Conservation (phyloP, 2,797 vertebrate genomes). For the Coregonus ussuriensis region DNA sequence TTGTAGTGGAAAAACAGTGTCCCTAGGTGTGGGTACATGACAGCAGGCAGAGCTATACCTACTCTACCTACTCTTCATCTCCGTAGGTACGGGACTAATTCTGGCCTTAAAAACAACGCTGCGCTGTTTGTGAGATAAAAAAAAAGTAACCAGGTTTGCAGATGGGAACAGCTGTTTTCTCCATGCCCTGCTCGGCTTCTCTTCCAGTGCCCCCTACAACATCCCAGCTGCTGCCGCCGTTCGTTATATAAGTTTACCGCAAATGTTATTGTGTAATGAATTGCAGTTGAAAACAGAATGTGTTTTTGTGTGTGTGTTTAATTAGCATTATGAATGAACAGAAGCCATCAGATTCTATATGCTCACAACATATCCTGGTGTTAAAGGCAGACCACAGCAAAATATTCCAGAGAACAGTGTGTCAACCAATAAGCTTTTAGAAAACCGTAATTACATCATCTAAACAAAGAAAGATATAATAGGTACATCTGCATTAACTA, state of each 20-base stretch:
- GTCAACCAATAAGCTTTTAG: conserved; percentile 38
- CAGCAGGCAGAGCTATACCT: neutral
- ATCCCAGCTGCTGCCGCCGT: conserved; percentile 1
- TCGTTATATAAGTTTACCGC: neutral
- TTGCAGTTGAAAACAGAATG: conserved; percentile 1
- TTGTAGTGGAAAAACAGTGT: neutral
- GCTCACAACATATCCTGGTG: neutral
- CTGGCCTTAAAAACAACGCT: neutral
- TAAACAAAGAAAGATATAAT: neutral
- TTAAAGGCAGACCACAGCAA: neutral
- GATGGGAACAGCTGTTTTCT: conserved; percentile 1
- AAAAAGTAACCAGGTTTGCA: neutral
- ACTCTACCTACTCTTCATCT: neutral
- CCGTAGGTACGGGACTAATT: neutral
- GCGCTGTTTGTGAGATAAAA: neutral
- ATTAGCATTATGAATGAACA: neutral
- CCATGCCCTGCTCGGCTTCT: neutral
- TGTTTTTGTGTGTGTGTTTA: conserved; percentile 27
- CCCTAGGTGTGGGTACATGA: neutral
- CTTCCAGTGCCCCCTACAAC: neutral
- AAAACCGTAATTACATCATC: conserved; percentile 19
- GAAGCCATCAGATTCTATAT: neutral
- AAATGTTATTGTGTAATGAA: conserved; percentile 5
- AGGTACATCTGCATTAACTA: no score
- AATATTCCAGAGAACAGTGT: neutral